Base-by-base conservation (phyloP, 1,140 invertebrate genomes). In the Drosophila mayri region DNA sequence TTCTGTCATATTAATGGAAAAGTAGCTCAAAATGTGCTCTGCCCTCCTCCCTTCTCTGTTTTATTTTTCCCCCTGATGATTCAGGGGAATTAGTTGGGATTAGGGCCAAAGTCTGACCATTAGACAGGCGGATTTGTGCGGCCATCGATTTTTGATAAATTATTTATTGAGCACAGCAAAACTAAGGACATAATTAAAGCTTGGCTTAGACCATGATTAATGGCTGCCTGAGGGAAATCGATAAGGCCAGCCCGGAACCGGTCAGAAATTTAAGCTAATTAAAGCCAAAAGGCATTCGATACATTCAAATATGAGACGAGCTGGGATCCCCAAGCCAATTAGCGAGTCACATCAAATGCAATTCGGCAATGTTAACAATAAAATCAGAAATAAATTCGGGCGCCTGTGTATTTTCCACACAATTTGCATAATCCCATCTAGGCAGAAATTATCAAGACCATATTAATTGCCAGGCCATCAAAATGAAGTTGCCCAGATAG, bases 91-190 rank as follows among this genome's bases (percentile, higher is more conserved):
- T 85, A 90, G 81, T 85, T 78, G 60, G 77, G 84, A 88, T 87
- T 80, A 84, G 80, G 30, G 66, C 52, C 61, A 75, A 50, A 60
- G 52, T 49, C 67, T 64, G 68, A 43, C 75, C 70, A 79, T 59
- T 79, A 62, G 77, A 76, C 71, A 59, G 47, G 65, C 43, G 80
- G 80, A 83, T 83, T 83, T 83, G 75, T 47, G 75, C 25, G 60
- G 62, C 66, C 65, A 88, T 87, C 85, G 84, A 87, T 87, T 90
- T 80, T 84, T 87, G 84, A 90, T 84, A 88, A 84, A 87, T 87
- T 87, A 88, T 87, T 84, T 90, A 84, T 70, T 47, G 47, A 61
- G 80, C 49, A 79, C 50, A 49, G 71, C 43, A 60, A 76, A 76
- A 77, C 64, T 67, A 77, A 52, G 62, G 58, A 79, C 76, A 83